Percentiles rank a stretch among this genome's conserved stretches.
These are phyloP conservation scores for Alligator mississippiensis DNA, from an alignment of 2,113 vertebrate species.

Conservation along the genomic window DNA sequence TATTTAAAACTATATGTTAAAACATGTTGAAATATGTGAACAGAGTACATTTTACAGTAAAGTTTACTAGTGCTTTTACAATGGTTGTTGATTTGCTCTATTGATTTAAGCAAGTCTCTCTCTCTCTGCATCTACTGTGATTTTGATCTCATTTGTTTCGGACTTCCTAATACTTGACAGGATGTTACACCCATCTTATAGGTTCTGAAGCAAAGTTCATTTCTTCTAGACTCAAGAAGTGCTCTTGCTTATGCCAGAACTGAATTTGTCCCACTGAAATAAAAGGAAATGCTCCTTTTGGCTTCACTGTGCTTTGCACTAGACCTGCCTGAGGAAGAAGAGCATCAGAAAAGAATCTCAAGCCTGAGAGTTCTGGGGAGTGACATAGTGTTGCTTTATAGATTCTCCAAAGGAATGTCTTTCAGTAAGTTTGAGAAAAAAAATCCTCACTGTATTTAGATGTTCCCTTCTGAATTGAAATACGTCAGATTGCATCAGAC, in stretches of 20 bases:
- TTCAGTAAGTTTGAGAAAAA: not conserved
- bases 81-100: not conserved
- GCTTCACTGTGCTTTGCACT: not conserved
- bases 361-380: not conserved
- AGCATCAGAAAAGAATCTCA: not conserved
- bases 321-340: not conserved
- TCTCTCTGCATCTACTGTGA: not conserved
- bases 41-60: not conserved
- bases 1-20: not conserved
- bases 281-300: not conserved
- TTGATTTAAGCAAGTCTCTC: not conserved
- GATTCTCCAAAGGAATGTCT: not conserved
- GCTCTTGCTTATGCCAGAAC: not conserved
- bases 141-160: not conserved
- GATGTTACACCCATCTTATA: not conserved
- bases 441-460: not conserved
- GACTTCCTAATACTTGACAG: no score
- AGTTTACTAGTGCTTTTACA: not conserved
- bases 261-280: not conserved
- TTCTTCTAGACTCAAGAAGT: not conserved
- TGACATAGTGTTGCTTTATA: not conserved
- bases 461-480: not conserved
- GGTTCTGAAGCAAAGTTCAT: not conserved
- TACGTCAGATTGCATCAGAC: not conserved
- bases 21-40: not conserved